Conservation (phyloP, 2,113 vertebrate species). For the Leptocoma aspasia region DNA sequence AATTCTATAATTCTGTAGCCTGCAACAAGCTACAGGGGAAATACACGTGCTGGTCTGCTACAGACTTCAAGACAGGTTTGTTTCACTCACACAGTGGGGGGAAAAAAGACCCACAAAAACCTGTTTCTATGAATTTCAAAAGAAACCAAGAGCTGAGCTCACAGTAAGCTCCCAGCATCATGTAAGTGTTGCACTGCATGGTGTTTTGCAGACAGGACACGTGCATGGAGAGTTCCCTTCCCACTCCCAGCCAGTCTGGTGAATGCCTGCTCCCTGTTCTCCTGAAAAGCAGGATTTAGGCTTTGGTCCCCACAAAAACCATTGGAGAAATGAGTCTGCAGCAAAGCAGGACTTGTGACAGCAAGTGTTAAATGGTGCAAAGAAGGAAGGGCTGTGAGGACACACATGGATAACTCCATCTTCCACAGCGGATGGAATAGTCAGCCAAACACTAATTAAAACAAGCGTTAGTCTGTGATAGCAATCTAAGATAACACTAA, state of each 20-base stretch:
- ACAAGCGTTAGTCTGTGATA: constrained; percentile 21
- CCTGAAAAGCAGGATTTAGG: neutral
- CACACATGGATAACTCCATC: neutral
- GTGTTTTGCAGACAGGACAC: neutral
- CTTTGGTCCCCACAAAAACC: neutral
- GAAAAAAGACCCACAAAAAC: neutral
- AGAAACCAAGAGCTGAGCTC: neutral
- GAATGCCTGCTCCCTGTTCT: neutral
- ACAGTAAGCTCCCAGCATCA: neutral
- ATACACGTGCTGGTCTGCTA: neutral
- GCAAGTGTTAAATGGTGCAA: neutral
- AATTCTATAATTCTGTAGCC: neutral
- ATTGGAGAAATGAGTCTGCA: neutral
- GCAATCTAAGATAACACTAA: constrained; percentile 25
- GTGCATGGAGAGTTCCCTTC: neutral
- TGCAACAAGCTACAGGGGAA: neutral
- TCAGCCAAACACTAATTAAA: constrained; percentile 36
- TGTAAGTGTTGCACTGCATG: neutral
- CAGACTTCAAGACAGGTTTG: neutral
- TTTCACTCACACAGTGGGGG: neutral
- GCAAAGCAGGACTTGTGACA: neutral
- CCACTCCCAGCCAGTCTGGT: neutral
- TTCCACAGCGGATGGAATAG: neutral
- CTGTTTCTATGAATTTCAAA: neutral
- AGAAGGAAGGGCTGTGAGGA: neutral